Conservation (phyloP, 2,888 invertebrate species). For the Eudasyphora cyanicolor region DNA sequence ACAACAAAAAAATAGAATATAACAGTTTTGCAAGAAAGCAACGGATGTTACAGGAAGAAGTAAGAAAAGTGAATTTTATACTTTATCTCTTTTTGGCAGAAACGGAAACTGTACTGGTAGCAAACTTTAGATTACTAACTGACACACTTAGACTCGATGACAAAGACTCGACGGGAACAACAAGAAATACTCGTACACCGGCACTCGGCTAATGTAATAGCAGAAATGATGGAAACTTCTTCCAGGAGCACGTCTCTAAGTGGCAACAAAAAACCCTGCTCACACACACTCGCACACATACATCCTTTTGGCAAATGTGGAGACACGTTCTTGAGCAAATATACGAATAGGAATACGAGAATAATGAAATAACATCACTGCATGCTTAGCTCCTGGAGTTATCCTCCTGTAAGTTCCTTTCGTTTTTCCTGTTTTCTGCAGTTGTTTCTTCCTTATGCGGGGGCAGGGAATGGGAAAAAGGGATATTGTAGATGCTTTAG, state of each 20-base stretch:
- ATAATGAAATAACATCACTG: constrained; percentile 16
- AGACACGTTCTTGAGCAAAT: neutral
- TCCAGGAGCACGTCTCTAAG: no score
- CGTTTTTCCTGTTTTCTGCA: neutral
- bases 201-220: constrained; percentile 5
- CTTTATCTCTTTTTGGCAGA: no score
- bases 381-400: constrained; percentile 7
- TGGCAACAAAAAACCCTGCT: neutral
- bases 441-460: neutral
- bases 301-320: neutral
- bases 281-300: no score
- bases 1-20: no score
- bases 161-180: neutral
- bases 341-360: neutral
- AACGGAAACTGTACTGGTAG: no score
- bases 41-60: no score
- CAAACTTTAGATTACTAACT: no score
- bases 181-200: neutral
- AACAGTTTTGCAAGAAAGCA: no score
- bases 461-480: neutral
- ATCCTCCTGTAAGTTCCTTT: constrained; percentile 2
- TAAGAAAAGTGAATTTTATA: no score
- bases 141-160: no score
- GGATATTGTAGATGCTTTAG: neutral
- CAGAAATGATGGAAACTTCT: neutral